Conservation (phyloP, 1,140 invertebrate species). For the Physella acuta region DNA sequence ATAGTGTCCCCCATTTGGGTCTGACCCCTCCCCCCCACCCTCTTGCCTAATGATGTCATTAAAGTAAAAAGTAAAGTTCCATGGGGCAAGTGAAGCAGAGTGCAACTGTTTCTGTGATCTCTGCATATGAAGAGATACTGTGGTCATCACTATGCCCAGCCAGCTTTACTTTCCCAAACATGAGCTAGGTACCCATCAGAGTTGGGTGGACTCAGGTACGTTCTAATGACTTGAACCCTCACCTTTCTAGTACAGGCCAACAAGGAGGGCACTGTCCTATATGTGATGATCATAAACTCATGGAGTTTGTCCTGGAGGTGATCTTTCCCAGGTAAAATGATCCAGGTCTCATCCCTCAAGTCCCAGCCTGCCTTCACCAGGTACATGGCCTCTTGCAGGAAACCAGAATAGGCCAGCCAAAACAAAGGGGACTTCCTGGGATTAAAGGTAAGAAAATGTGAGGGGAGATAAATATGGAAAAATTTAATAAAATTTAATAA, state of each 20-base stretch:
- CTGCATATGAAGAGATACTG: too few relatives aligned
- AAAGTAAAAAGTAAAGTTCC: not conserved
- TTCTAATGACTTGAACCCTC: not conserved
- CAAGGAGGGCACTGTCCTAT: constrained; percentile 21
- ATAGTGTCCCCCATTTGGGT: too few relatives aligned
- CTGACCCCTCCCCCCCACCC: too few relatives aligned
- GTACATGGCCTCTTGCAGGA: constrained; percentile 31
- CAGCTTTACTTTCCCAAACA: too few relatives aligned
- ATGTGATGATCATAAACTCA: constrained; percentile 23
- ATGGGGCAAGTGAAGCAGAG: too few relatives aligned
- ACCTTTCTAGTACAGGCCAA: constrained; percentile 26
- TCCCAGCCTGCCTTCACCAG: constrained; percentile 37
- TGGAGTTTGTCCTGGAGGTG: constrained; percentile 28
- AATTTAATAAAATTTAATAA: too few relatives aligned
- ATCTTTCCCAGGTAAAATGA: constrained; percentile 35
- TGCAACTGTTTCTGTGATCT: too few relatives aligned
- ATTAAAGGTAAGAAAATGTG: not conserved
- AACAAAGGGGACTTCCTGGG: constrained; percentile 36
- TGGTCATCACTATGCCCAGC: too few relatives aligned
- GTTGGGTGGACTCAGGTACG: too few relatives aligned
- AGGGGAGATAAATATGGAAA: too few relatives aligned
- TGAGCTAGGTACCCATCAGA: too few relatives aligned
- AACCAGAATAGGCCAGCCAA: constrained; percentile 35
- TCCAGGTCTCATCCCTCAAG: constrained; percentile 32
- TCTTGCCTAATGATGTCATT: too few relatives aligned